Evolutionary conservation across 2,797 vertebrate species (phyloP).

Genomic region (Rousettus madagascariensis): DNA sequence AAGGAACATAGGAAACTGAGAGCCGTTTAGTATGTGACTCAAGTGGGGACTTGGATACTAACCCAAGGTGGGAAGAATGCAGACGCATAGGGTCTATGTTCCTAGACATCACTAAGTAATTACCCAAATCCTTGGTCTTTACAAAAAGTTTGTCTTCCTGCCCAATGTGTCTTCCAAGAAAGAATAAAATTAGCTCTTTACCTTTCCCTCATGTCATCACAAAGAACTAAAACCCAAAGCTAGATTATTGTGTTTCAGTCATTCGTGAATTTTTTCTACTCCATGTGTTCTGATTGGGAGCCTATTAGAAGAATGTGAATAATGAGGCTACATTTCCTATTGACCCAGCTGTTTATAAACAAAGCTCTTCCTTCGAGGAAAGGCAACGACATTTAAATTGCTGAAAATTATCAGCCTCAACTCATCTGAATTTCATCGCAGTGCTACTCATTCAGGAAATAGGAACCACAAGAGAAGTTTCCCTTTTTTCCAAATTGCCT

Average conservation of each 20-base stretch:
- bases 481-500: slow-evolving; percentile 71
- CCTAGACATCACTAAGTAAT: not conserved
- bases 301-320: slow-evolving; percentile 42
- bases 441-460: slow-evolving; percentile 77
- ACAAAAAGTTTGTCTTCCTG: not conserved
- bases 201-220: not conserved
- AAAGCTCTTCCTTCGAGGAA: slow-evolving; percentile 64
- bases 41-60: not conserved
- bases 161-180: slow-evolving; percentile 31
- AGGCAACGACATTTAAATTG: slow-evolving; percentile 76
- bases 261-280: not conserved
- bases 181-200: slow-evolving; percentile 12
- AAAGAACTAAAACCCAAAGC: not conserved
- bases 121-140: not conserved
- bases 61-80: not conserved
- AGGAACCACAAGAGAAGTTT: slow-evolving; percentile 55
- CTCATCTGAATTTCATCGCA: slow-evolving; percentile 77
- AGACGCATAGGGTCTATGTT: not conserved
- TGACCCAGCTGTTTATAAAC: slow-evolving; percentile 68
- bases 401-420: slow-evolving; percentile 75
- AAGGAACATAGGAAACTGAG: slow-evolving; percentile 8
- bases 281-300: not conserved
- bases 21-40: not conserved
- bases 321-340: slow-evolving; percentile 61
- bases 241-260: not conserved